Evolutionary conservation across 2,113 vertebrate species (phyloP).

Genomic region (Tor tambroides): DNA sequence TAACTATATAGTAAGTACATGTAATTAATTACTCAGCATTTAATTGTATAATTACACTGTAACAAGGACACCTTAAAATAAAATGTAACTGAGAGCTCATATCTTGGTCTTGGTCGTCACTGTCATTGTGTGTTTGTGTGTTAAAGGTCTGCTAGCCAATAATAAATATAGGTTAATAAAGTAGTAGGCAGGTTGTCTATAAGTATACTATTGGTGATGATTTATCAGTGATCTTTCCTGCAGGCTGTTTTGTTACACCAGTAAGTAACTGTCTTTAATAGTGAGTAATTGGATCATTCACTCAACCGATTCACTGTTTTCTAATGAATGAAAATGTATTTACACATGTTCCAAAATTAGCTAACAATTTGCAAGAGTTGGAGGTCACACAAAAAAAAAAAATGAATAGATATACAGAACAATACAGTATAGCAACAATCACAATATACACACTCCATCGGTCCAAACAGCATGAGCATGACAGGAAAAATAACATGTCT

Average conservation of each 20-base stretch:
- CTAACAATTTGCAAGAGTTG: too few relatives aligned
- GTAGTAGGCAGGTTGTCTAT: background rate
- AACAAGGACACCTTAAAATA: too few relatives aligned
- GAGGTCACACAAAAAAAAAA: too few relatives aligned
- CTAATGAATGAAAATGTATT: background rate
- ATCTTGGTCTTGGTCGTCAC: background rate
- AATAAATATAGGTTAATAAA: background rate
- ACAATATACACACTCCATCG: too few relatives aligned
- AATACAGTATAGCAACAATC: too few relatives aligned
- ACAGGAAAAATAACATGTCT: too few relatives aligned
- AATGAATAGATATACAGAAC: too few relatives aligned
- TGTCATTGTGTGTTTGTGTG: background rate
- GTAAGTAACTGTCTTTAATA: background rate
- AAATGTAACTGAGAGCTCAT: too few relatives aligned
- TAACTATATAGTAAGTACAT: too few relatives aligned
- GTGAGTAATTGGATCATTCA: background rate
- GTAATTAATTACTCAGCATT: too few relatives aligned
- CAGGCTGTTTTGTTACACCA: background rate
- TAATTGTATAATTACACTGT: too few relatives aligned
- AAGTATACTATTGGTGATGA: background rate
- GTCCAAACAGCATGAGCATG: too few relatives aligned
- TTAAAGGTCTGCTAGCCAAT: background rate
- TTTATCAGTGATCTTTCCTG: background rate
- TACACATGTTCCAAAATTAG: background rate
- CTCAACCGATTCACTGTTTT: background rate